Conservation (phyloP, 1,140 invertebrate species). For the Drosophila kikkawai region DNA sequence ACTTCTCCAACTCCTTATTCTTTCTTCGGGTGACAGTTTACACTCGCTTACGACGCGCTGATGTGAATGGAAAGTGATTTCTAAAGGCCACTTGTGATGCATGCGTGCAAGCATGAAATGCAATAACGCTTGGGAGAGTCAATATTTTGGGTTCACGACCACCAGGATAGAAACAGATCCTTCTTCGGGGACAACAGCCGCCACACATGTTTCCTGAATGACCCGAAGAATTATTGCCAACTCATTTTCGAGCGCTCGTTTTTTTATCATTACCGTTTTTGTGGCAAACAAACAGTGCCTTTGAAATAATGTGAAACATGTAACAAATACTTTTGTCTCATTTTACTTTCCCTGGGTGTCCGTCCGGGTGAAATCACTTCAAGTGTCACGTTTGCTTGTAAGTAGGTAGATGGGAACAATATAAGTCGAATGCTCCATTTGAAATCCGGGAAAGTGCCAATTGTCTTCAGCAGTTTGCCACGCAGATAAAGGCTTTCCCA, state of each 20-base stretch:
- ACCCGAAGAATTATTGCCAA: slow-evolving; percentile 51
- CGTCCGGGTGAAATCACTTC: slow-evolving; percentile 30
- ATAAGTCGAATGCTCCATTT: slow-evolving; percentile 29
- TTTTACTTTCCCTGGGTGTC: slow-evolving; percentile 47
- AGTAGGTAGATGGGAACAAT: slow-evolving; percentile 24
- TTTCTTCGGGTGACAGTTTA: slow-evolving; percentile 43
- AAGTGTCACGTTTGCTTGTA: slow-evolving; percentile 42
- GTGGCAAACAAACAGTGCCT: slow-evolving; percentile 43
- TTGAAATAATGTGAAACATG: slow-evolving; percentile 43
- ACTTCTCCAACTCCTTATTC: slow-evolving; percentile 7
- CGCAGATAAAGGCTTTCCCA: slow-evolving; percentile 9
- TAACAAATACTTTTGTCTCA: slow-evolving; percentile 53
- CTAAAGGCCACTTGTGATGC: slow-evolving; percentile 43
- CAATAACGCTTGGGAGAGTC: slow-evolving; percentile 43
- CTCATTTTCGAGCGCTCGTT: slow-evolving; percentile 35
- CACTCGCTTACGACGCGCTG: slow-evolving; percentile 31
- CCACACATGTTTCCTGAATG: slow-evolving; percentile 58
- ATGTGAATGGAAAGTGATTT: slow-evolving; percentile 48
- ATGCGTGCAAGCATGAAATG: slow-evolving; percentile 43
- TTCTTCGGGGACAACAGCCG: slow-evolving; percentile 34
- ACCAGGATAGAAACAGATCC: slow-evolving; percentile 40
- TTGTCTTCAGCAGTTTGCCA: slow-evolving; percentile 13
- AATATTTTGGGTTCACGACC: slow-evolving; percentile 53
- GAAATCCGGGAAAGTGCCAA: slow-evolving; percentile 32
- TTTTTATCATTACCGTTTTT: slow-evolving; percentile 50